Evolutionary conservation across 2,888 invertebrate genomes (phyloP).

Genomic region (Myopa testacea): DNA sequence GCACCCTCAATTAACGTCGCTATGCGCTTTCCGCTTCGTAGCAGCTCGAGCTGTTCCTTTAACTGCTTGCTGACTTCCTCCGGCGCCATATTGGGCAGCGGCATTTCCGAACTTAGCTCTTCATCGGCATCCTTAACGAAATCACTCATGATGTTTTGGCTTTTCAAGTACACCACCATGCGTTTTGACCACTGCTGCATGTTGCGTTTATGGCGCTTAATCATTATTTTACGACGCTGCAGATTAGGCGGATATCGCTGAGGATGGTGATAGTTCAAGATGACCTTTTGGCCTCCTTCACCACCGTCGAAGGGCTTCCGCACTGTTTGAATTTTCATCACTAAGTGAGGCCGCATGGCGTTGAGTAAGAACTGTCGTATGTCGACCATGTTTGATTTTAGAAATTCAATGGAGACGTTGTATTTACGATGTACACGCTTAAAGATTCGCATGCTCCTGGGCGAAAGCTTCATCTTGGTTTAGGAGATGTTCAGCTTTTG

Average conservation of each 20-base stretch:
- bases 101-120: constrained; percentile 42
- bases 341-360: constrained; percentile 57
- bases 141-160: constrained; percentile 51
- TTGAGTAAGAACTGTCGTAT: constrained; percentile 58
- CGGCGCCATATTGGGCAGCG: constrained; percentile 36
- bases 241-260: constrained; percentile 60
- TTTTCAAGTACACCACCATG: constrained; percentile 54
- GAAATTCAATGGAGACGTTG: constrained; percentile 57
- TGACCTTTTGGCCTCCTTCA: constrained; percentile 47
- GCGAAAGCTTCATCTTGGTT: constrained; percentile 50
- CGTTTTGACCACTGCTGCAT: constrained; percentile 59
- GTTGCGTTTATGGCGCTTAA: constrained; percentile 53
- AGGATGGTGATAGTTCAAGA: constrained; percentile 52
- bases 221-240: constrained; percentile 51
- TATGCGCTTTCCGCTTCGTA: constrained; percentile 58
- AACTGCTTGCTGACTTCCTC: constrained; percentile 61
- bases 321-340: constrained; percentile 56
- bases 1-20: constrained; percentile 55
- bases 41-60: constrained; percentile 63
- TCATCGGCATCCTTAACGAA: constrained; percentile 51
- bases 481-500: constrained; percentile 21
- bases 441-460: constrained; percentile 53
- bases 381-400: constrained; percentile 56
- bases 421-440: constrained; percentile 56
- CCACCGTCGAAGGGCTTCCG: constrained; percentile 46